A percentile compares a stretch with the other conserved stretches of the same genome.
Conservation (phyloP, 2,888 invertebrate species). For the Yponomeuta malinellus region DNA sequence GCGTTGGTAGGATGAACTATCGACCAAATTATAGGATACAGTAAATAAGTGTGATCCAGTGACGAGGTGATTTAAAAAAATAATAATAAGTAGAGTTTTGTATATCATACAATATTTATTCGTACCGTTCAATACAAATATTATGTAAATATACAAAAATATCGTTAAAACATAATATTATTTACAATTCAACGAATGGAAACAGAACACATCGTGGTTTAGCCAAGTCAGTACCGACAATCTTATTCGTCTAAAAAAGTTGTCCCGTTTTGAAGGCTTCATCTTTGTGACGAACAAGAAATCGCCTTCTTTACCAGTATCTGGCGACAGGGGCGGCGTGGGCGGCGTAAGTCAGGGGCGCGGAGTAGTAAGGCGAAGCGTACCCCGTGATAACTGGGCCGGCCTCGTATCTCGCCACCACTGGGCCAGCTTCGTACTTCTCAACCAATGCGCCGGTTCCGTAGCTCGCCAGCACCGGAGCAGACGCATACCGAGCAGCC, state of each 20-base stretch:
- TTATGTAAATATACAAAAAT: not conserved
- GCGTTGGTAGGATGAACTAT: too few relatives aligned
- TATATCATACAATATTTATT: not conserved
- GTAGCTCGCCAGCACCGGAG: conserved; percentile 25
- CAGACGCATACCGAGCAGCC: conserved; percentile 16
- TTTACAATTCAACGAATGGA: conserved; percentile 36
- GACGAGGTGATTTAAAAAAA: not conserved
- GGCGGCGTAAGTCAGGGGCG: conserved; percentile 40
- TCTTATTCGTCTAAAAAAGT: not conserved
- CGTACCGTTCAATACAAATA: not conserved
- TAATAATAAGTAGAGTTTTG: not conserved
- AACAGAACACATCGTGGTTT: conserved; percentile 40
- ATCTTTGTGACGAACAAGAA: not conserved
- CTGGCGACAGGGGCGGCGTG: conserved; percentile 54
- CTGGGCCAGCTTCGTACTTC: conserved; percentile 21
- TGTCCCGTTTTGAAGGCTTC: not conserved
- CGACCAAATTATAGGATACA: not conserved
- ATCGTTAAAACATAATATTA: conserved; percentile 24
- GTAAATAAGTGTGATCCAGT: not conserved
- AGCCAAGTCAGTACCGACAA: conserved; percentile 23
- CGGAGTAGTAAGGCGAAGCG: conserved; percentile 24
- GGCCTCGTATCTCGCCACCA: conserved; percentile 22
- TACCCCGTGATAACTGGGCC: conserved; percentile 22
- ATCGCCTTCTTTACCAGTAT: conserved; percentile 36
- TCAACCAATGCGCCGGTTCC: conserved; percentile 24